A percentile compares a stretch with the other conserved stretches of the same genome.
Evolutionary conservation across 2,888 invertebrate species (phyloP).

Genomic region (Brachypalpus laphriformis): DNA sequence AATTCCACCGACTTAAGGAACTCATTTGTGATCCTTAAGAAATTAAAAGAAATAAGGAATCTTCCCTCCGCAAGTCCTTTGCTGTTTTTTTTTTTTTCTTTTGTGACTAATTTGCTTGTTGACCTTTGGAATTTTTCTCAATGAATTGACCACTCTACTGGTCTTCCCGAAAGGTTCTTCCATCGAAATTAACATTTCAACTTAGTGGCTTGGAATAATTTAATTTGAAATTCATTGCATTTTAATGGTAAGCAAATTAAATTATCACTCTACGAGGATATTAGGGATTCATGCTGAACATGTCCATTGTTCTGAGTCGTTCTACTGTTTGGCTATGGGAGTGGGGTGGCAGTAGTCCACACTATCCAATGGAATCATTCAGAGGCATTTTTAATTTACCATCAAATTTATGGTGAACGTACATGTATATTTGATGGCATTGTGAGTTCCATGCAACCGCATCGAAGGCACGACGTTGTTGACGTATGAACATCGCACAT

Average conservation of each 20-base stretch:
- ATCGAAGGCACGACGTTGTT: conserved; percentile 27
- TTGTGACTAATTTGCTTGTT: not conserved
- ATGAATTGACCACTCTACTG: not conserved
- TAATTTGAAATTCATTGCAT: conserved; percentile 45
- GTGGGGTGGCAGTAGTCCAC: too few species aligned
- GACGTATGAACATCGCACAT: not conserved
- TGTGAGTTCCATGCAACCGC: not conserved
- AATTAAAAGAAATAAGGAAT: not conserved
- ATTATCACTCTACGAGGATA: conserved; percentile 21
- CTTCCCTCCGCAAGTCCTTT: not conserved
- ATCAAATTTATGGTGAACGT: not conserved
- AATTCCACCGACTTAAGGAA: not conserved
- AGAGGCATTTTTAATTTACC: not conserved
- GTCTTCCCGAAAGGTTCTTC: not conserved
- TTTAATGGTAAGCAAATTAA: conserved; percentile 57
- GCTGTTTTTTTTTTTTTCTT: not conserved
- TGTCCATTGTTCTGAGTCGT: conserved; percentile 6
- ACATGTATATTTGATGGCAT: conserved; percentile 1
- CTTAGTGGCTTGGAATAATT: conserved; percentile 58
- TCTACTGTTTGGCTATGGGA: too few species aligned
- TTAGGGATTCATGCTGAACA: not conserved
- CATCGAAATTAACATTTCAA: not conserved
- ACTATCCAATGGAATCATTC: too few species aligned
- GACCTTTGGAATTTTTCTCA: not conserved
- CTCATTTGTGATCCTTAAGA: conserved; percentile 4